Percentiles rank a stretch among this genome's conserved stretches.
phyloP scores from a whole-genome alignment of 2,797 vertebrate genomes.

The Lagocephalus sceleratus region DNA sequence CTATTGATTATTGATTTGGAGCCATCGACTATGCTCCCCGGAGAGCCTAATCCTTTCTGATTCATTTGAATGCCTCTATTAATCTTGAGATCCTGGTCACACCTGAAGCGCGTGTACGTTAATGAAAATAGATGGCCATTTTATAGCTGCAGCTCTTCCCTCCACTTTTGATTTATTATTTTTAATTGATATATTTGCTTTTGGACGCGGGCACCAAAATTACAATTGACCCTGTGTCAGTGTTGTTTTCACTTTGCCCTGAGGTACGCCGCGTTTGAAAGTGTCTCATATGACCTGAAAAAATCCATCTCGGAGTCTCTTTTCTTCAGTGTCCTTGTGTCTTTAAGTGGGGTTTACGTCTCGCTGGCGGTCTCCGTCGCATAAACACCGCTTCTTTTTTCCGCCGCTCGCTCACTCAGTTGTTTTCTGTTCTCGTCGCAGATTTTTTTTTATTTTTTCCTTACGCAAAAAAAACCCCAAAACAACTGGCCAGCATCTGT shows the following conservation, averaged over 20 bases:
- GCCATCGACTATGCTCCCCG: slow-evolving; percentile 77
- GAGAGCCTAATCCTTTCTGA: slow-evolving; percentile 83
- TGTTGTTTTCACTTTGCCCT: slow-evolving; percentile 54
- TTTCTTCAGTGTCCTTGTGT: slow-evolving; percentile 54
- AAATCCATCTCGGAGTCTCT: slow-evolving; percentile 53
- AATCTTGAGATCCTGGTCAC: slow-evolving; percentile 80
- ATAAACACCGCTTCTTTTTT: slow-evolving; percentile 16
- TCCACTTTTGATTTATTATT: slow-evolving; percentile 78
- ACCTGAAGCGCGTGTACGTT: slow-evolving; percentile 68
- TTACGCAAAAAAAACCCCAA: slow-evolving; percentile 16
- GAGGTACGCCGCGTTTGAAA: slow-evolving; percentile 51
- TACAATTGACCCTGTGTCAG: slow-evolving; percentile 79
- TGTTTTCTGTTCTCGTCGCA: slow-evolving; percentile 48
- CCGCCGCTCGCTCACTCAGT: slow-evolving; percentile 34
- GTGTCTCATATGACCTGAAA: slow-evolving; percentile 65
- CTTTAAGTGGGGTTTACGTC: slow-evolving; percentile 53
- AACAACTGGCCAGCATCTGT: slow-evolving; percentile 57
- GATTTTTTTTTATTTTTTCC: slow-evolving; percentile 19
- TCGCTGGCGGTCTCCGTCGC: slow-evolving; percentile 33
- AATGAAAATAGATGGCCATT: slow-evolving; percentile 83
- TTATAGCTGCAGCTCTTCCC: slow-evolving; percentile 54
- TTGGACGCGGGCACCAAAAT: slow-evolving; percentile 69
- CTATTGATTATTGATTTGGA: slow-evolving; percentile 88
- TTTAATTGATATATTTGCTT: slow-evolving; percentile 84
- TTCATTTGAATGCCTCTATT: slow-evolving; percentile 87